phyloP scores from a whole-genome alignment of 1,140 invertebrate genomes.

The Drosophila azteca region DNA sequence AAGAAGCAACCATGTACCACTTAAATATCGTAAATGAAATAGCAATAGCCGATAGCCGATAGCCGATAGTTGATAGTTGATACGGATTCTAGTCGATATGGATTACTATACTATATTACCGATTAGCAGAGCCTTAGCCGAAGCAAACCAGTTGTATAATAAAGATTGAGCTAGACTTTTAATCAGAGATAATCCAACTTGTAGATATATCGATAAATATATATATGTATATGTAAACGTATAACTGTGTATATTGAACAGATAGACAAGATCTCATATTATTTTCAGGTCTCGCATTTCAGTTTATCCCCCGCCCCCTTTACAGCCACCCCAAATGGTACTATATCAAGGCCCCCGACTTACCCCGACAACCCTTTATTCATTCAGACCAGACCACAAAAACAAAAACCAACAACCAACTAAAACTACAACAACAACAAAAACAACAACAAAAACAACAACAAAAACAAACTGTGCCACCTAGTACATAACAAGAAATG shows the following conservation, averaged over 20 bases:
- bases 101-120: slow-evolving; percentile 28
- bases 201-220: slow-evolving; percentile 56
- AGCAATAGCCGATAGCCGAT: slow-evolving; percentile 68
- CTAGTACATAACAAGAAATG: slow-evolving; percentile 80
- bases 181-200: slow-evolving; percentile 58
- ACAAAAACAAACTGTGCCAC: slow-evolving; percentile 76
- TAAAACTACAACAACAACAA: slow-evolving; percentile 57
- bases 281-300: slow-evolving; percentile 67
- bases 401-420: slow-evolving; percentile 45
- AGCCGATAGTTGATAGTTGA: slow-evolving; percentile 43
- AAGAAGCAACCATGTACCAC: slow-evolving; percentile 44
- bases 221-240: slow-evolving; percentile 51
- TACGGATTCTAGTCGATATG: slow-evolving; percentile 29
- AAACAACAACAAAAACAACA: slow-evolving; percentile 56
- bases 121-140: slow-evolving; percentile 55
- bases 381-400: slow-evolving; percentile 58
- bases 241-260: slow-evolving; percentile 69
- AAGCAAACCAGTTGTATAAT: slow-evolving; percentile 69
- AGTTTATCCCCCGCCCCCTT: slow-evolving; percentile 28
- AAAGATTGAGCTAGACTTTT: slow-evolving; percentile 79
- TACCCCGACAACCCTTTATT: background rate
- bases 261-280: slow-evolving; percentile 45
- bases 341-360: slow-evolving; percentile 26
- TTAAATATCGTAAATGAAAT: slow-evolving; percentile 77
- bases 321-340: background rate